Base-by-base conservation (phyloP, 2,888 invertebrate genomes). In the Sympetrum striolatum region DNA sequence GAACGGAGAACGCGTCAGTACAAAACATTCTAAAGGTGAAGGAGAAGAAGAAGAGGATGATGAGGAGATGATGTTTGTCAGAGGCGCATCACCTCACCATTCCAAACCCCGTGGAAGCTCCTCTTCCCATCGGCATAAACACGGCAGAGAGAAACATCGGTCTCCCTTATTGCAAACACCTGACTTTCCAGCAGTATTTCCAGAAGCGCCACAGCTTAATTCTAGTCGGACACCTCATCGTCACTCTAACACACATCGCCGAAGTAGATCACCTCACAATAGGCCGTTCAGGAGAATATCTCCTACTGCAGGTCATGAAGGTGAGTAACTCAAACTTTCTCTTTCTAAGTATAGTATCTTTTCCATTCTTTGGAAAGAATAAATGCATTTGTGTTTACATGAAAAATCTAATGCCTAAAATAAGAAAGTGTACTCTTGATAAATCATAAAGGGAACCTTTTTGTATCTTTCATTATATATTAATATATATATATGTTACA, bases 41-140 rank as follows among this genome's bases (percentile, higher is more conserved):
- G 22, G 22, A 37, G 95, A 95, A 44, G 96, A 96, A 91, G 95
- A 96, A 91, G 94, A 96, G 93, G 96, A 97, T 93, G 97, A 97
- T 92, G 96, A 96, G 93, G 97, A 97, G 93, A 96, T 97, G 96
- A 94, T 97, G 93, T 97, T 97, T 93, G 95, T 97, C 15, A 95
- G 97, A 90, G 97, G 97, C 64, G 97, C 97, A 31, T 97, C 97
- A 90, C 97, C 97, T 14, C 94, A 93, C 37, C 90, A 73, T 37
- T 6, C 31, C 8, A n/a, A 22, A 58, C 22, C 39, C n/a, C 58
- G 31, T 25, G 53, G 48, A 48, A 86, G 14, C 22, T 53, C 79
- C 5, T 18, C 90, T 25, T n/a, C n/a, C 31, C 48, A 80, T 35
- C 18, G 73, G 0, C 86, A 60, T 60, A 86, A 86, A 15, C 53